Conservation (phyloP, 2,113 vertebrate genomes). For the Ictalurus punctatus region DNA sequence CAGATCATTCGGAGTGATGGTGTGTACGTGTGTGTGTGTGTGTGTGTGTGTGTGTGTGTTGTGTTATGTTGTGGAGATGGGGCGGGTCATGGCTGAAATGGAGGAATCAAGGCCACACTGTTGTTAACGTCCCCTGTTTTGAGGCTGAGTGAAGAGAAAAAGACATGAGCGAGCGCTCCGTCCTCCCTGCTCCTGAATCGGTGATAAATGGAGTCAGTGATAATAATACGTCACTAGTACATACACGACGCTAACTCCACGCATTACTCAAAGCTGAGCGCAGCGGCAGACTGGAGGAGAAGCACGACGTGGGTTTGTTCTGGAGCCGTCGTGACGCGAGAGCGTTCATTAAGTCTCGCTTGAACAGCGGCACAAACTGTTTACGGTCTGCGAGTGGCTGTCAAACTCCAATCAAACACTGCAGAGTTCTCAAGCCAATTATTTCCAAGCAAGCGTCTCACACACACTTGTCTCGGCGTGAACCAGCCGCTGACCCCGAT, state of each 20-base stretch:
- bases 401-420: slow-evolving; percentile 17
- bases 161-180: slow-evolving; percentile 68
- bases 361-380: background rate
- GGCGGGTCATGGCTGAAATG: slow-evolving; percentile 1
- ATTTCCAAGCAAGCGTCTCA: slow-evolving; percentile 10
- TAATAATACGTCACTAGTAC: slow-evolving; percentile 28
- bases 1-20: slow-evolving; percentile 68
- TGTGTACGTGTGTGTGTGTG: slow-evolving; percentile 51
- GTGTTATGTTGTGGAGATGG: background rate
- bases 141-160: slow-evolving; percentile 19
- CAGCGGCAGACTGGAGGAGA: background rate
- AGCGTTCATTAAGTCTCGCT: slow-evolving; percentile 25
- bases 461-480: background rate
- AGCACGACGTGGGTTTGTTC: background rate
- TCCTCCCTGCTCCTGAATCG: slow-evolving; percentile 53
- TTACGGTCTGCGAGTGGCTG: slow-evolving; percentile 8
- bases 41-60: background rate
- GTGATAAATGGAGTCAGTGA: slow-evolving; percentile 53
- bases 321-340: background rate
- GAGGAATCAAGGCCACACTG: slow-evolving; percentile 69
- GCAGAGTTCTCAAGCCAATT: slow-evolving; percentile 23
- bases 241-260: slow-evolving; percentile 5
- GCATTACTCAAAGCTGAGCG: background rate
- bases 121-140: slow-evolving; percentile 68
- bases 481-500: slow-evolving; percentile 3